phyloP scores from a whole-genome alignment of 1,140 invertebrate genomes.

The Bombus terrestris region DNA sequence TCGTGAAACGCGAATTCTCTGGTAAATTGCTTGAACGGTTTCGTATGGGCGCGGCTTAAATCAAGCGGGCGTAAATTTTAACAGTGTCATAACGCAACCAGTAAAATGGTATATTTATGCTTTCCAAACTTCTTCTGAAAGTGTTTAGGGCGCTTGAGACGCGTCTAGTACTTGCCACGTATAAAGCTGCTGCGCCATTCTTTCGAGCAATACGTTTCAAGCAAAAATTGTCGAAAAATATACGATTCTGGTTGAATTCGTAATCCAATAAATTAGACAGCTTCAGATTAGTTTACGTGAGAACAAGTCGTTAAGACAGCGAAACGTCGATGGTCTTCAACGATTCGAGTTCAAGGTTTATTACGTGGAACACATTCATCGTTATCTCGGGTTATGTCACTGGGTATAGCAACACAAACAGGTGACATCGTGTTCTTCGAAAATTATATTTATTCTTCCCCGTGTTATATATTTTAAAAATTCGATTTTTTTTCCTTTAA shows the following conservation, averaged over 20 bases:
- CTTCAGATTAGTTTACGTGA: conserved; percentile 21
- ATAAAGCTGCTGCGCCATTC: background rate
- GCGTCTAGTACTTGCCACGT: background rate
- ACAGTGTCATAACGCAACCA: background rate
- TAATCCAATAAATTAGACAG: background rate
- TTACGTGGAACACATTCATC: conserved; percentile 17
- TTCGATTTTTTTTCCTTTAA: no score
- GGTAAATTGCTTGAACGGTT: conserved; percentile 8
- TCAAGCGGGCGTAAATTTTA: background rate
- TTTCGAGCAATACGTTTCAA: no score
- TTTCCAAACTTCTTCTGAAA: background rate
- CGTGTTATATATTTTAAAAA: background rate
- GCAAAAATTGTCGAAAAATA: no score
- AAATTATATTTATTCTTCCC: conserved; percentile 34
- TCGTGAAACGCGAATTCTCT: background rate
- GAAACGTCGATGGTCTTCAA: conserved; percentile 28
- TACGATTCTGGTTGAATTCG: no score
- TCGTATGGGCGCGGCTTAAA: background rate
- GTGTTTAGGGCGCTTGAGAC: background rate
- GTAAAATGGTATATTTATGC: background rate
- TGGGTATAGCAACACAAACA: background rate
- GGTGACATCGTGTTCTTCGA: conserved; percentile 27
- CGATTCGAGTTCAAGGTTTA: conserved; percentile 22
- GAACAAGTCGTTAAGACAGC: conserved; percentile 27
- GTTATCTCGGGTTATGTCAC: conserved; percentile 20